Percentiles rank a stretch among this genome's conserved stretches.
phyloP scores from a whole-genome alignment of 2,113 vertebrate species.

The Baryphthengus martii region DNA sequence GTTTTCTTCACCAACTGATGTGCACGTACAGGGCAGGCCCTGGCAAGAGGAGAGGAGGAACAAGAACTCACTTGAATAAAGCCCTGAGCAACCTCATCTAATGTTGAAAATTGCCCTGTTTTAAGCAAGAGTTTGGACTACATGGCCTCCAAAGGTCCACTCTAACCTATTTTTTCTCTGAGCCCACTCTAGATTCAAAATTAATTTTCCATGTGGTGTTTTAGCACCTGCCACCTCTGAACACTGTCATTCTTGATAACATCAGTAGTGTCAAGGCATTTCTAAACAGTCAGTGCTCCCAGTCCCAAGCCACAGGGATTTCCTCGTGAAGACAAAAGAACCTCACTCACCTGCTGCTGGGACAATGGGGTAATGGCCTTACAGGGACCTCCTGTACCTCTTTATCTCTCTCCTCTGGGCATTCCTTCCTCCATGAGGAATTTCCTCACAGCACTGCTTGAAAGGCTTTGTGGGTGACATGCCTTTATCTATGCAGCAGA shows the following conservation, averaged over 20 bases:
- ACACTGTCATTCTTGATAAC: not conserved
- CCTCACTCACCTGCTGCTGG: not conserved
- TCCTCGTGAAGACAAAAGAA: not conserved
- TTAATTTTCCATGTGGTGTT: not conserved
- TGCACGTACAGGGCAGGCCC: accelerated
- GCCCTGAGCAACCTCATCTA: not conserved
- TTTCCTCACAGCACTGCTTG: constrained; percentile 21
- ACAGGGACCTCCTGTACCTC: not conserved
- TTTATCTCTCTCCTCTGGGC: constrained; percentile 27
- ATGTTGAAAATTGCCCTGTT: not conserved
- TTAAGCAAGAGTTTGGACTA: not conserved
- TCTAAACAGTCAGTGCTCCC: not conserved
- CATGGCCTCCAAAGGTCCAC: not conserved
- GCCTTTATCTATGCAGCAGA: constrained; percentile 9
- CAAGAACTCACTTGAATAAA: not conserved
- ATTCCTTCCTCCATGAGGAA: constrained; percentile 33
- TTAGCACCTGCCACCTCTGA: not conserved
- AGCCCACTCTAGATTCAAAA: not conserved
- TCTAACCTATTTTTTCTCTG: not conserved
- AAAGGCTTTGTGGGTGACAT: not conserved
- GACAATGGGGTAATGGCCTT: not conserved
- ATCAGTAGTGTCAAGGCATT: not conserved
- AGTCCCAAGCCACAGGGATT: not conserved
- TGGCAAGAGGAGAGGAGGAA: not conserved
- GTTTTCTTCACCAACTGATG: not conserved